Percentiles rank a stretch among this genome's conserved stretches.
phyloP scores from a whole-genome alignment of 2,797 vertebrate genomes.

The Micromesistius poutassou region DNA sequence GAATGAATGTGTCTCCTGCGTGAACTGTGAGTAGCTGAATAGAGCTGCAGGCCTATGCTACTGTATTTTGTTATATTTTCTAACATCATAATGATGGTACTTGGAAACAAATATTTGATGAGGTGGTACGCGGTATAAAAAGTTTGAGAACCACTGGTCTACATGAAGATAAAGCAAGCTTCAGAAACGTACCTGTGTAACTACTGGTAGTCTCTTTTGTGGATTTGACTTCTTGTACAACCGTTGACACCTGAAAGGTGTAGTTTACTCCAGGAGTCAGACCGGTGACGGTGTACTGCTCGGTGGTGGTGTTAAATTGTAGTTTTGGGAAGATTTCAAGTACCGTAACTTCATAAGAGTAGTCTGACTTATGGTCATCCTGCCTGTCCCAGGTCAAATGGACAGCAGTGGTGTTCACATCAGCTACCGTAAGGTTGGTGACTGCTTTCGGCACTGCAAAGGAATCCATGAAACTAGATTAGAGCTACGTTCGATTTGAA shows the following conservation, averaged over 20 bases:
- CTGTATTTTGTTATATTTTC: too few species aligned
- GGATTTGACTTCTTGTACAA: conserved; percentile 41
- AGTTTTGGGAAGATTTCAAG: fast-evolving
- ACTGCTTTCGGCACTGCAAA: not conserved
- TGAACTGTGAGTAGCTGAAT: too few species aligned
- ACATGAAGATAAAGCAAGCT: not conserved
- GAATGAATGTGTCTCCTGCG: too few species aligned
- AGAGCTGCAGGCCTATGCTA: too few species aligned
- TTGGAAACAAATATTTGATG: too few species aligned
- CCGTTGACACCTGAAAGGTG: conserved; percentile 48
- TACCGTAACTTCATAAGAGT: conserved; percentile 48
- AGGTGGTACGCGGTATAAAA: fast-evolving
- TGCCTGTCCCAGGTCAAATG: conserved; percentile 47
- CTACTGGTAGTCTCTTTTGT: fast-evolving
- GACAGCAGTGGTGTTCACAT: conserved; percentile 42
- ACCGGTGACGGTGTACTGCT: conserved; percentile 25
- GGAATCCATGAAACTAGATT: not conserved
- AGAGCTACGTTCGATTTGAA: not conserved
- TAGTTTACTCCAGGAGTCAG: conserved; percentile 52
- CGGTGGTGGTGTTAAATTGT: not conserved
- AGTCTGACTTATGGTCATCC: conserved; percentile 38
- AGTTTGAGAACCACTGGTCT: not conserved
- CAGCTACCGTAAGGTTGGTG: conserved; percentile 7
- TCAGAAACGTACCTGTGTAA: conserved; percentile 57
- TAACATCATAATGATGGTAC: too few species aligned